Evolutionary conservation across 1,140 invertebrate genomes (phyloP), one percentile per base, ranked within the genome.

Genomic region (Dysdera silvatica): DNA sequence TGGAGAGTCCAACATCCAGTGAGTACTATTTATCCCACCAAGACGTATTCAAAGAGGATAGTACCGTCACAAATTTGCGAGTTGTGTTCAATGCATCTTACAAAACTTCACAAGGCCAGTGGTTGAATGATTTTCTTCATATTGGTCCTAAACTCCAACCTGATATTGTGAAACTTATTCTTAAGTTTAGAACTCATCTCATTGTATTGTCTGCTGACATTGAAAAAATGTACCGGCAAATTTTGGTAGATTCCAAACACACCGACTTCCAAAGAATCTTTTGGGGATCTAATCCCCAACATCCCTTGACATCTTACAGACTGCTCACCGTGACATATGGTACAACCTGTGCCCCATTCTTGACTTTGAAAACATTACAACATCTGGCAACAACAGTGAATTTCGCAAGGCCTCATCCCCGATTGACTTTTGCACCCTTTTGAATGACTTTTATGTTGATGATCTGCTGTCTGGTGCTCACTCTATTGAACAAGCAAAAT

Each of bases 11-110:
- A 12, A 23, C 26, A 8, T 26, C 23, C 6, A 12, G 20, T 12
- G 4, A 82, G 63, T 72, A 68, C 72, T 73, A 80, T 75, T 72
- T 80, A 10, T 76, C 78, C 3, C 79, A 80, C 70, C 77, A 78
- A 0, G 40, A 35, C 56, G 51, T 2, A 74, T 43, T 69, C 18
- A 69, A 70, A 52, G 80, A 0, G 12, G 63, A 62, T 14, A 52
- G 41, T 4, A 73, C 74, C 2, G 67, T 69, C 1, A 73, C 74
- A 2, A 73, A 77, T 61, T 47, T 73, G 0, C 66, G 77, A 1
- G 65, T 72, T 16, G 75, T 78, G 2, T 76, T 75, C 52, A 74
- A 78, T 66, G 74, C 70, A 0, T 74, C 72, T 8, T 69, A 66
- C 7, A 67, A 74, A 57, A 43, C 63, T 0, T 55, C 40, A 18